Evolutionary conservation across 2,888 invertebrate species (phyloP).

Genomic region (Agapetus fuscipes): DNA sequence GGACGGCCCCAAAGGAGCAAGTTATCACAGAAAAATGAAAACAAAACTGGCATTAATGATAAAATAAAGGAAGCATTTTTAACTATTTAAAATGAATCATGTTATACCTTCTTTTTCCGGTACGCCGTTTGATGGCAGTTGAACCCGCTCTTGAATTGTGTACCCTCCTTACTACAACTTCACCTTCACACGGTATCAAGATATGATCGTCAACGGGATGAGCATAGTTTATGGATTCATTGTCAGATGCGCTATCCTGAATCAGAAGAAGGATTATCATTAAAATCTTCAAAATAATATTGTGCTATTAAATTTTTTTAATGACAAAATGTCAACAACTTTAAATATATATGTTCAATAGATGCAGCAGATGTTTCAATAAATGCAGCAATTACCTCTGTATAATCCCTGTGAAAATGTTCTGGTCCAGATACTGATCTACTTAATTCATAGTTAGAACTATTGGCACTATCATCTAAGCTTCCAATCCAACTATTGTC

Average conservation of each 20-base stretch:
- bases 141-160: conserved; percentile 41
- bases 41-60: too few relatives aligned
- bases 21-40: too few relatives aligned
- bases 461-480: conserved; percentile 17
- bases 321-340: too few relatives aligned
- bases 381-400: conserved; percentile 8
- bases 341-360: conserved; percentile 3
- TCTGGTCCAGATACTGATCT: conserved; percentile 50
- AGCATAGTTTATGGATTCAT: conserved; percentile 21
- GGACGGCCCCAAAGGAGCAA: too few relatives aligned
- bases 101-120: conserved; percentile 50
- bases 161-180: conserved; percentile 42
- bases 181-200: conserved; percentile 38
- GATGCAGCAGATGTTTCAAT: neutral
- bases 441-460: conserved; percentile 30
- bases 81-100: neutral
- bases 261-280: neutral
- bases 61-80: too few relatives aligned
- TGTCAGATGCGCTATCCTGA: conserved; percentile 21
- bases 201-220: conserved; percentile 21
- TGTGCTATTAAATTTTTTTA: too few relatives aligned
- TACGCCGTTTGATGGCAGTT: conserved; percentile 58
- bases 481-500: conserved; percentile 43
- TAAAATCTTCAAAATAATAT: conserved; percentile 3
- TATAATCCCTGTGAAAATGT: conserved; percentile 10